phyloP scores from a whole-genome alignment of 2,888 invertebrate species.

The Frankliniella fusca region DNA sequence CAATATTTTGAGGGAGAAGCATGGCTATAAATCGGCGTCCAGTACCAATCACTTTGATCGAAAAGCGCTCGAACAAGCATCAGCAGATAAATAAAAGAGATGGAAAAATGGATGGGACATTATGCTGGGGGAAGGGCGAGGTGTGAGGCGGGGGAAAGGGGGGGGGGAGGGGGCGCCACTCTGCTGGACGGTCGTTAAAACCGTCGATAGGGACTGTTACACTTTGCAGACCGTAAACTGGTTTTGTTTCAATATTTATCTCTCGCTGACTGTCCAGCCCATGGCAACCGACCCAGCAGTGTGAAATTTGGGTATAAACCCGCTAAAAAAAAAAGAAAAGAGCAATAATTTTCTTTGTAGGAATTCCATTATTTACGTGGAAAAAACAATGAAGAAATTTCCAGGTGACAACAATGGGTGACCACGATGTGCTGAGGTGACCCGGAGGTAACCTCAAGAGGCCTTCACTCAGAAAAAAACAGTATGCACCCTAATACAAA shows the following conservation, averaged over 20 bases:
- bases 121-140: not conserved
- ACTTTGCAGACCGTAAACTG: constrained; percentile 14
- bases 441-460: too few species aligned
- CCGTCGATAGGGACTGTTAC: constrained; percentile 14
- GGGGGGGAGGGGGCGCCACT: not conserved
- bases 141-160: not conserved
- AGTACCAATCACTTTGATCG: constrained; percentile 12
- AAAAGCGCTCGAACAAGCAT: not conserved
- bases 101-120: constrained; percentile 18
- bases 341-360: too few species aligned
- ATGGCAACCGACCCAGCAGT: not conserved
- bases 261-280: constrained; percentile 1
- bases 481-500: too few species aligned
- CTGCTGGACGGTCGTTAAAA: constrained; percentile 9
- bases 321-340: too few species aligned
- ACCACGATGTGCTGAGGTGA: too few species aligned
- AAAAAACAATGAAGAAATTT: too few species aligned
- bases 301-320: not conserved
- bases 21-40: not conserved
- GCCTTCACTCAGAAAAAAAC: too few species aligned
- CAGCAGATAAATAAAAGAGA: constrained; percentile 11
- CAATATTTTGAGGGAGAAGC: constrained; percentile 2
- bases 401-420: too few species aligned
- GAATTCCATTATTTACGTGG: too few species aligned
- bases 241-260: constrained; percentile 18